These are phyloP conservation scores for Trachops cirrhosus DNA, from an alignment of 2,797 vertebrate species.

Conservation along the genomic window DNA sequence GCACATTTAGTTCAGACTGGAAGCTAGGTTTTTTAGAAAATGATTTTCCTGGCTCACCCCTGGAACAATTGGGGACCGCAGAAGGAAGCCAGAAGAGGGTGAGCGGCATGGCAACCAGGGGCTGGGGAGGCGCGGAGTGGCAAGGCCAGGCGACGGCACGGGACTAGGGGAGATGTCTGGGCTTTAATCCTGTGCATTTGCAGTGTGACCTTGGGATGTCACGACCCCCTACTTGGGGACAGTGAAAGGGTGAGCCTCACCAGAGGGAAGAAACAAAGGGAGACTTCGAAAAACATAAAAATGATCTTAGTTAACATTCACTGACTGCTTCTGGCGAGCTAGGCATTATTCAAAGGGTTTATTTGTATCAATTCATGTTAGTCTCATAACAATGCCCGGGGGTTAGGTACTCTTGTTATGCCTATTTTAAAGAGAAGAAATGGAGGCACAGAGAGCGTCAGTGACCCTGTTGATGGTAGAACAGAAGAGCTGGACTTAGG, in stretches of 20 bases:
- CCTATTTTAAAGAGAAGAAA: constrained; percentile 37
- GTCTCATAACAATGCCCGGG: not conserved
- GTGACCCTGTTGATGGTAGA: not conserved
- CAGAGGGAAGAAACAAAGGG: not conserved
- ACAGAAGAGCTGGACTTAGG: not conserved
- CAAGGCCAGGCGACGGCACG: not conserved
- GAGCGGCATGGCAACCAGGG: not conserved
- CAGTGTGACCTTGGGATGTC: not conserved
- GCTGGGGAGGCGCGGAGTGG: fast-evolving
- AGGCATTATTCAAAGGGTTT: not conserved
- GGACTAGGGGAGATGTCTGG: fast-evolving
- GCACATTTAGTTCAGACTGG: constrained; percentile 81
- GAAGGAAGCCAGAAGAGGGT: not conserved
- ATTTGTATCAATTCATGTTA: not conserved
- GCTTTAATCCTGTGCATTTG: not conserved
- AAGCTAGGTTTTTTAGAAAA: constrained; percentile 21
- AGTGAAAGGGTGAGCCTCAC: not conserved
- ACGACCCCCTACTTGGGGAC: not conserved
- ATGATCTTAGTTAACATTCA: not conserved
- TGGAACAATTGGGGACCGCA: not conserved
- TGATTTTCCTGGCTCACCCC: not conserved
- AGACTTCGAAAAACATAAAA: not conserved
- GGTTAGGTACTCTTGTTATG: not conserved
- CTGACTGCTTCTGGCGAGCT: not conserved
- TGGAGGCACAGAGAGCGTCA: not conserved